Conservation (phyloP, 1,140 invertebrate species). For the Drosophila arawakana region DNA sequence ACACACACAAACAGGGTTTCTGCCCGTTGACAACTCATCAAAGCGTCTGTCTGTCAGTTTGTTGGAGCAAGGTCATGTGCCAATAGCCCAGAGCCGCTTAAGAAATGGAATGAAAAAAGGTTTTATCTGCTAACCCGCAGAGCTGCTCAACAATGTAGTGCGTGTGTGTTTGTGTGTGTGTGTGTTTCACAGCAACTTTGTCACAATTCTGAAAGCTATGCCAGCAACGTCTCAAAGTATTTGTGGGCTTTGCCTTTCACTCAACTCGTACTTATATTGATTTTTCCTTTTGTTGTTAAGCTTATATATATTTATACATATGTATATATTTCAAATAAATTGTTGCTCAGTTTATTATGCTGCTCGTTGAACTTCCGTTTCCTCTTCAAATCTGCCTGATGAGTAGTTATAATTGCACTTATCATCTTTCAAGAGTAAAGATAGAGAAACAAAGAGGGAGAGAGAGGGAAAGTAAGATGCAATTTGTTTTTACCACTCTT, state of each 20-base stretch:
- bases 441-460: neutral
- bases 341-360: conserved; percentile 39
- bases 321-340: conserved; percentile 29
- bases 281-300: conserved; percentile 49
- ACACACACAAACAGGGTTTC: neutral
- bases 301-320: conserved; percentile 37
- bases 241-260: conserved; percentile 51
- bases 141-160: conserved; percentile 22
- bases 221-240: conserved; percentile 47
- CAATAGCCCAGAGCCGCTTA: conserved; percentile 69
- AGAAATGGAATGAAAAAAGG: conserved; percentile 54
- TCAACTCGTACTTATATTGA: conserved; percentile 63
- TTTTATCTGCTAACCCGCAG: conserved; percentile 43
- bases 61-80: conserved; percentile 71
- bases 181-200: conserved; percentile 50
- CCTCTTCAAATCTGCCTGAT: conserved; percentile 61
- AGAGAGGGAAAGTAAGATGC: neutral
- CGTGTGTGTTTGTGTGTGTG: conserved; percentile 47
- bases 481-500: conserved; percentile 12
- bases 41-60: conserved; percentile 37
- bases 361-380: conserved; percentile 22
- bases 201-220: conserved; percentile 44
- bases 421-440: conserved; percentile 40
- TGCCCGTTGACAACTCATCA: conserved; percentile 76
- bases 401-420: conserved; percentile 78